These are phyloP conservation scores for Sorex fumeus DNA, from an alignment of 2,113 vertebrate species.

Conservation along the genomic window DNA sequence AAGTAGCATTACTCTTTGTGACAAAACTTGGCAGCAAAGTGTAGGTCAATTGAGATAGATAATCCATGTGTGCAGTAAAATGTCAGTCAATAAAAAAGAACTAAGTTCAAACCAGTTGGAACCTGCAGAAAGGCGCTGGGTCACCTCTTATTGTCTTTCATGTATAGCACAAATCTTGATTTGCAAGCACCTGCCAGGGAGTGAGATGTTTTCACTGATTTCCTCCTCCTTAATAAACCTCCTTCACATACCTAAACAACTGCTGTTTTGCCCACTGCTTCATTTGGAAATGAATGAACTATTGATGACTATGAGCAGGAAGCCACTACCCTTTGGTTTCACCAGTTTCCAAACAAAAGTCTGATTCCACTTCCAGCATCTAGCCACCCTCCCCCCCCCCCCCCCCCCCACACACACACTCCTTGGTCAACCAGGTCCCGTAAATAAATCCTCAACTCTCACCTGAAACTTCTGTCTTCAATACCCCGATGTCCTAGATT, in stretches of 20 bases:
- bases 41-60: not conserved
- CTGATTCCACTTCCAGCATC: not conserved
- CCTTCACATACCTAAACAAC: not conserved
- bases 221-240: not conserved
- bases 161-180: slow-evolving; percentile 5
- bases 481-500: not conserved
- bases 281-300: not conserved
- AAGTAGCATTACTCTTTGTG: not conserved
- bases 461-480: slow-evolving; percentile 17
- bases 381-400: not conserved
- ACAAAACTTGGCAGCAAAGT: slow-evolving; percentile 27
- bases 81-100: not conserved
- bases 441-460: not conserved
- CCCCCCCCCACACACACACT: too few relatives aligned
- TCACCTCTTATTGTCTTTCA: not conserved
- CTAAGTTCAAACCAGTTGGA: not conserved
- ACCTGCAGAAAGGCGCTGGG: not conserved
- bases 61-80: not conserved
- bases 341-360: not conserved
- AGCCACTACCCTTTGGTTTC: not conserved
- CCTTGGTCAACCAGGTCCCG: not conserved
- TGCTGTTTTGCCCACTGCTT: not conserved
- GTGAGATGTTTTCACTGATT: not conserved
- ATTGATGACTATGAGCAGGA: not conserved
- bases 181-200: not conserved